Base-by-base conservation (phyloP, 1,140 invertebrate genomes). In the Manduca sexta region DNA sequence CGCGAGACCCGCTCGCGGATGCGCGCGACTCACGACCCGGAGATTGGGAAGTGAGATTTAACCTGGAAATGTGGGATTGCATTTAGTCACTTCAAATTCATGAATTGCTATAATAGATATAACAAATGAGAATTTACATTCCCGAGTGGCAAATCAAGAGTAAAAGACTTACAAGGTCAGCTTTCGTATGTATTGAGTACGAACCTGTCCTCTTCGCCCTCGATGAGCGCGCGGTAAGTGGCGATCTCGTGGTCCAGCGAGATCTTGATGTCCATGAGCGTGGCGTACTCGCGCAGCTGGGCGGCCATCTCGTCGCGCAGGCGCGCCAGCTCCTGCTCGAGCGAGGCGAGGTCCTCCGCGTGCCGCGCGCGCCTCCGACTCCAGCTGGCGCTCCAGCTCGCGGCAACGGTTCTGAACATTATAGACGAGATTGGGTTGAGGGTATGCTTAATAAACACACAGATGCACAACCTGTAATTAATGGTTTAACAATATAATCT, bases 231-330 rank as follows among this genome's bases (percentile, higher is more conserved):
- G 52, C 97, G 90, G 87, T 99, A 99, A 37, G 97, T 96, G 13
- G 95, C 92, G 52, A 99, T 97, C 90, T 99, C 98, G 72, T 95
- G 89, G 84, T 99, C 98, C 38, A 99, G 87, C 26, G 95, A 96
- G 7, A 98, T 92, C 87, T 98, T 98, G 69, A 98, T 96, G 74
- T 99, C 97, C 92, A 99, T 95, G 29, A 99, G 90, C 73, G 98
- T 96, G 75, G 97, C 94, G 84, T 99, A 99, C 73, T 99, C 98
- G 64, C 93, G 90, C 43, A 97, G 81, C 64, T 98, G 93, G n/a
- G 91, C 88, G 3, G 93, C 90, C 90, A 98, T 95, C 64, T 96
- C 92, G 18, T 94, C 91, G 8, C 94, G 90, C 51, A 99, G 88
- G 0, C 91, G 86, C 1, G 89, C 80, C 49, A 99, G 86, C 81